Evolutionary conservation across 1,140 invertebrate genomes (phyloP), one percentile per base, ranked within the genome.

Genomic region (Proales similis): DNA sequence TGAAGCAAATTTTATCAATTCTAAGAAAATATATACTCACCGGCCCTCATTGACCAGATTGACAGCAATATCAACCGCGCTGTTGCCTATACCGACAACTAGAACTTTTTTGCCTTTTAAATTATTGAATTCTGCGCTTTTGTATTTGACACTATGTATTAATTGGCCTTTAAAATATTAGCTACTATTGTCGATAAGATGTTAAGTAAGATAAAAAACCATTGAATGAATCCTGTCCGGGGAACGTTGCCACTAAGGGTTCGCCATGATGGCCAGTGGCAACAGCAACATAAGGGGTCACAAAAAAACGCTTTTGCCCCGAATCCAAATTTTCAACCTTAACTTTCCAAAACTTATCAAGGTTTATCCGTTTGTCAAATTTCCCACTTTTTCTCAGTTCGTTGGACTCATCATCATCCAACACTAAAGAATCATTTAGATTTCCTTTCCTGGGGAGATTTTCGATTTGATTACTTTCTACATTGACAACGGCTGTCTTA

Each of bases 81-180:
- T 72, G 67, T 74, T 74, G 7, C 72, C 72, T 46, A 74, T 73
- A 19, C 72, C 72, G 42, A 74, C 70, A 6, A 74, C 62, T 19
- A 74, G 61, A 32, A 72, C 69, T 32, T 67, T 48, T 38, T 73
- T 71, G n/a, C 67, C 70, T 22, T 63, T 66, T 57, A 68, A 66
- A 1, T 66, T 65, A 65, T 72, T 72, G 27, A 65, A 64, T 26
- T 67, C 53, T 6, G 68, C 67, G 67, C 72, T 71, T 48, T 73
- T 74, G 45, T 66, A 74, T 5, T 68, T 65, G 6, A 74, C 71
- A 62, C 70, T 68, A 49, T 74, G 72, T 39, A 73, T 71, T 45
- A 69, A 70, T 43, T 71, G 66, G 45, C 72, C 72, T 74, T 60
- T 20, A 67, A 66, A 26, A 38, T 33, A 26, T 53, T 32, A 27